These are phyloP conservation scores for Tipula lateralis DNA, from an alignment of 2,888 invertebrate species.

Conservation along the genomic window DNA sequence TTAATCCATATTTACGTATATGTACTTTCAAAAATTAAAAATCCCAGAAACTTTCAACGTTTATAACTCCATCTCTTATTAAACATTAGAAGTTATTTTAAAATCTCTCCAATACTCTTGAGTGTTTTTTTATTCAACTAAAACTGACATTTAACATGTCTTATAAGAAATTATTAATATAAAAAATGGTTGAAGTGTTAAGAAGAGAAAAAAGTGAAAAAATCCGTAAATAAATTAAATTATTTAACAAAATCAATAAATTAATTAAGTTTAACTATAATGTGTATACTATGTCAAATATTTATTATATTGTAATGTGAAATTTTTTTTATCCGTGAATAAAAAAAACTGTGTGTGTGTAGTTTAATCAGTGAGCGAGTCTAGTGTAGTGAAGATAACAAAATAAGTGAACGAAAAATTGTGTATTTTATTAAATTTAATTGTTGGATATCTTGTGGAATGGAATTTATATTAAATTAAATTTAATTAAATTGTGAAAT, in stretches of 20 bases:
- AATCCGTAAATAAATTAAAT: neutral
- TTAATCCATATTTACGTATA: no score
- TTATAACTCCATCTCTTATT: neutral
- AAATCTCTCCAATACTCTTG: neutral
- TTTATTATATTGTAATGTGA: neutral
- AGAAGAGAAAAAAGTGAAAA: neutral
- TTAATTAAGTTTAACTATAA: neutral
- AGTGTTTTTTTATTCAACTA: neutral
- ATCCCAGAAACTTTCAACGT: neutral
- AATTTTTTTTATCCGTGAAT: neutral
- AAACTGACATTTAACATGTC: neutral
- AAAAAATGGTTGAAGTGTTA: neutral
- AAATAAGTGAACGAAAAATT: neutral
- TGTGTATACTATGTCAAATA: neutral
- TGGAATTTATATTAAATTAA: conserved; percentile 3
- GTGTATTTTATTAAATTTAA: neutral
- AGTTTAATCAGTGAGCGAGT: neutral
- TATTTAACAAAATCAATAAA: neutral
- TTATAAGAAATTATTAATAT: neutral
- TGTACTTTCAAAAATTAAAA: no score
- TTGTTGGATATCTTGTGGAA: neutral
- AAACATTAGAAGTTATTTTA: neutral
- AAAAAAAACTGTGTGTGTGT: neutral
- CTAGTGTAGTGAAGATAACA: neutral
- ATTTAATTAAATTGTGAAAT: neutral